phyloP scores from a whole-genome alignment of 1,140 invertebrate genomes.

The Stegodyphus mimosarum region DNA sequence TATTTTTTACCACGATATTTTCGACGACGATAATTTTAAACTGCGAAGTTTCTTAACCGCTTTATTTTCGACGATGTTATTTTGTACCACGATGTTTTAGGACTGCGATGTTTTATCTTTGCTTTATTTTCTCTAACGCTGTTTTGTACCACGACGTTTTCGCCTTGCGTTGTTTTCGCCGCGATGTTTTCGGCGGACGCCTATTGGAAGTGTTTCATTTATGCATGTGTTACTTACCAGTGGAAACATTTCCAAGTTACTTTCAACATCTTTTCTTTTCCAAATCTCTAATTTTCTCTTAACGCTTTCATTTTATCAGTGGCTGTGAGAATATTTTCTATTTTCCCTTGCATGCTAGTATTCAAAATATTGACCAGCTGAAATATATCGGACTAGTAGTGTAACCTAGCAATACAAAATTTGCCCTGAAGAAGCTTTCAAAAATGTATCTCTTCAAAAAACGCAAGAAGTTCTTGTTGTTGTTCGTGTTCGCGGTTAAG shows the following conservation, averaged over 20 bases:
- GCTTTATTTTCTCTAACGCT: too few relatives aligned
- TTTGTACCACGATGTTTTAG: too few relatives aligned
- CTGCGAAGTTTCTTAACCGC: too few relatives aligned
- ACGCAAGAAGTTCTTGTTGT: neutral
- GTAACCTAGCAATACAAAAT: neutral
- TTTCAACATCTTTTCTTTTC: conserved; percentile 8
- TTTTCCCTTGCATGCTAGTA: neutral
- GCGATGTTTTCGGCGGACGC: too few relatives aligned
- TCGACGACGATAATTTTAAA: too few relatives aligned
- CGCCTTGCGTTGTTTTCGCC: too few relatives aligned
- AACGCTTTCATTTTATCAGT: neutral
- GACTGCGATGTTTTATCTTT: too few relatives aligned
- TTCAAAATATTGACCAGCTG: conserved; percentile 4
- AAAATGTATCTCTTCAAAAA: neutral
- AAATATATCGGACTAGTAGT: neutral
- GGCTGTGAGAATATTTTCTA: neutral
- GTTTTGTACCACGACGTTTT: too few relatives aligned
- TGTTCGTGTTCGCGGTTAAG: neutral
- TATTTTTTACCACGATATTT: too few relatives aligned
- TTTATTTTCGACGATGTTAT: too few relatives aligned
- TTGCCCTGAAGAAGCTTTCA: conserved; percentile 1
- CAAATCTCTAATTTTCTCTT: conserved; percentile 1
- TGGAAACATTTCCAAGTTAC: conserved; percentile 2
- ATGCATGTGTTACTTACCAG: neutral
- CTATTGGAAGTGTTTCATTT: neutral